These are phyloP conservation scores for Drosophila maculinotata DNA, from an alignment of 2,888 invertebrate species.

Conservation along the genomic window DNA sequence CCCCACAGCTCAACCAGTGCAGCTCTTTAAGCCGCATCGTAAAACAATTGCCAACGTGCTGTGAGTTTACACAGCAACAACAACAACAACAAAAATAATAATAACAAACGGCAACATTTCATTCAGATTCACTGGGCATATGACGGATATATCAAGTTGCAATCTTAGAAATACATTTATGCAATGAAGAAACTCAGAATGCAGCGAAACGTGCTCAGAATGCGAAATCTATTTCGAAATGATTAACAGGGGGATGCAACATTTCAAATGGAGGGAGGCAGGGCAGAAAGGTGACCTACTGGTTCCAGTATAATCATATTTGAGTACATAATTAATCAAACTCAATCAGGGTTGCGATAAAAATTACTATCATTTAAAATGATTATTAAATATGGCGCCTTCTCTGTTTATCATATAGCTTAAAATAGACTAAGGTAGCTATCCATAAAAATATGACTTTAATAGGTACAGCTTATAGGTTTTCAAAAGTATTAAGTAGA, in stretches of 20 bases:
- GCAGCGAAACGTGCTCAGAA: slow-evolving; percentile 36
- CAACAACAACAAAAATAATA: slow-evolving; percentile 4
- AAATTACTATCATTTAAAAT: slow-evolving; percentile 6
- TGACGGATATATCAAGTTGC: slow-evolving; percentile 20
- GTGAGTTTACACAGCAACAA: slow-evolving; percentile 6
- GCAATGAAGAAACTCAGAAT: slow-evolving; percentile 6
- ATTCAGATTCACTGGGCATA: slow-evolving; percentile 40
- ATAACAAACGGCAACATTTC: slow-evolving; percentile 26
- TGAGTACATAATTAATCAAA: slow-evolving; percentile 37
- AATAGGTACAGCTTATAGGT: background rate
- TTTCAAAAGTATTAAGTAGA: background rate
- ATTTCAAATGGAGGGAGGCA: background rate
- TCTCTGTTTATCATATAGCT: slow-evolving; percentile 4
- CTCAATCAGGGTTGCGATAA: slow-evolving; percentile 42
- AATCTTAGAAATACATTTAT: background rate
- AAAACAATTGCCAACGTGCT: slow-evolving; percentile 45
- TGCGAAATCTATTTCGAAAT: slow-evolving; percentile 18
- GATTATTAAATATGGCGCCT: no score
- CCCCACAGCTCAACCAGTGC: slow-evolving; percentile 12
- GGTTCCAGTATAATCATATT: no score
- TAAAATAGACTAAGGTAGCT: slow-evolving; percentile 3
- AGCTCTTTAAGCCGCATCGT: slow-evolving; percentile 34
- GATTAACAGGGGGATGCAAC: background rate
- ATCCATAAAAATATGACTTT: background rate
- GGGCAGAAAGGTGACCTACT: background rate